phyloP scores from a whole-genome alignment of 2,797 vertebrate genomes.

The Amblyraja radiata region DNA sequence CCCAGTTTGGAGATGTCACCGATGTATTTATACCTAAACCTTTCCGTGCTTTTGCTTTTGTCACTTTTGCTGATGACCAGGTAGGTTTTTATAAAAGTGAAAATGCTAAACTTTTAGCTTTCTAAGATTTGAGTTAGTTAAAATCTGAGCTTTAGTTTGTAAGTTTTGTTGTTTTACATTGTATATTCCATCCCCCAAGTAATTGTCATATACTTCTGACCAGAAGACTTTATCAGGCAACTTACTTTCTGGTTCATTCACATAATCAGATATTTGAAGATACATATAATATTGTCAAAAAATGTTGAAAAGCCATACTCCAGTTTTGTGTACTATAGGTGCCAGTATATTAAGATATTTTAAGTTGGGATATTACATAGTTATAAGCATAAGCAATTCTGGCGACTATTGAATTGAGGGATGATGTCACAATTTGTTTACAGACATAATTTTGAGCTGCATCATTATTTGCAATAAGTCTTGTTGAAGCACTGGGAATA shows the following conservation, averaged over 20 bases:
- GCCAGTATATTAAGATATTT: not conserved
- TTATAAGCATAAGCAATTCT: no score
- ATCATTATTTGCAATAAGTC: not conserved
- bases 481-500: not conserved
- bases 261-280: not conserved
- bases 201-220: no score
- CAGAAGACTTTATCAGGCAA: not conserved
- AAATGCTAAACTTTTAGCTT: not conserved
- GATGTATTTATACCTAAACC: constrained; percentile 98
- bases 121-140: not conserved
- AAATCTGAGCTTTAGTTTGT: no score
- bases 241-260: not conserved
- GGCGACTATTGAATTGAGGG: no score
- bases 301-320: no score
- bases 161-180: no score
- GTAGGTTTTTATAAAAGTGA: constrained; percentile 51
- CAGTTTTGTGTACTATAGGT: no score
- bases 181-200: no score
- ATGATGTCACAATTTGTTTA: no score
- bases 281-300: no score
- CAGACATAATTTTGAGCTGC: no score
- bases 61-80: constrained; percentile 97
- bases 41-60: constrained; percentile 93
- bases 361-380: not conserved
- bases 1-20: constrained; percentile 94